phyloP scores from a whole-genome alignment of 23 tunicate genomes.

The Styela clava region DNA sequence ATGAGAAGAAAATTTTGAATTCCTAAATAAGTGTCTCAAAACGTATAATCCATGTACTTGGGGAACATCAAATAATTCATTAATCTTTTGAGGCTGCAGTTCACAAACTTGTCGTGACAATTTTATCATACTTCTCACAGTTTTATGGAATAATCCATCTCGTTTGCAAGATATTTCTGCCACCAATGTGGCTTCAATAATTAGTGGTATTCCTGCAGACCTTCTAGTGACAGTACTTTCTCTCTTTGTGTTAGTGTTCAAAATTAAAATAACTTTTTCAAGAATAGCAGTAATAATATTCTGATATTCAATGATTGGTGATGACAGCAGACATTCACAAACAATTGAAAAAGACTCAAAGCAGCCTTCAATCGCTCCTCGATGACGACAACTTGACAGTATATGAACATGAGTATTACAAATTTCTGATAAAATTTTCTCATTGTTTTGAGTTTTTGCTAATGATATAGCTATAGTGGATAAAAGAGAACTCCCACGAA shows the following conservation, averaged over 20 bases:
- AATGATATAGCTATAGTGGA: constrained; percentile 15
- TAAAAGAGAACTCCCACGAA: constrained; percentile 36
- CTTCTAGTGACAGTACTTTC: constrained; percentile 72
- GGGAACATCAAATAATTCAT: constrained; percentile 46
- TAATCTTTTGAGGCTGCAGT: not conserved
- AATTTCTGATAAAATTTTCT: not conserved
- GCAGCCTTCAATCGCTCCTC: constrained; percentile 79
- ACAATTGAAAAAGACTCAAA: constrained; percentile 26
- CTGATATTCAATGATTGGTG: not conserved
- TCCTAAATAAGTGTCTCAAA: constrained; percentile 43
- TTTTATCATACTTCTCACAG: not conserved
- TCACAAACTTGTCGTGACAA: not conserved
- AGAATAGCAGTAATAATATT: constrained; percentile 25
- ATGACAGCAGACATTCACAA: constrained; percentile 20
- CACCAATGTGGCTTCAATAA: constrained; percentile 57
- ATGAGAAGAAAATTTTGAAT: constrained; percentile 36
- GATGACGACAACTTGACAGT: constrained; percentile 60
- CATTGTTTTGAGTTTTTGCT: not conserved
- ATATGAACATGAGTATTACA: constrained; percentile 19
- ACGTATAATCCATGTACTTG: constrained; percentile 68
- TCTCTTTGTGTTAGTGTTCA: not conserved
- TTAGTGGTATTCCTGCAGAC: constrained; percentile 72
- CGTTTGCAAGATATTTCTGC: constrained; percentile 21
- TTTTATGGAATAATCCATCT: not conserved
- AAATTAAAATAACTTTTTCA: not conserved